Evolutionary conservation across 1,140 invertebrate genomes (phyloP).

Genomic region (Drosophila busckii): DNA sequence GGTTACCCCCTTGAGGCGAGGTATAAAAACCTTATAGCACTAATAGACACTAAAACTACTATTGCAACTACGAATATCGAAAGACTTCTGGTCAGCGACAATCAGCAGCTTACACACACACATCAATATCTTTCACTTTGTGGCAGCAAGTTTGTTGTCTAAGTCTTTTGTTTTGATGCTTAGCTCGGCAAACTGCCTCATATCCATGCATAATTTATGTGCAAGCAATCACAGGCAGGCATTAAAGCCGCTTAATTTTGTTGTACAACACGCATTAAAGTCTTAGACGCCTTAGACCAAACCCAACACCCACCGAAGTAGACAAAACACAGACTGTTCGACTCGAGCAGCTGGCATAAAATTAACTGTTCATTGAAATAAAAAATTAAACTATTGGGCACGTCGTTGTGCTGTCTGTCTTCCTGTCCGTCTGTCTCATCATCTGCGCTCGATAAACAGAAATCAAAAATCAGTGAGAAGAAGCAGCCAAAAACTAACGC

Average conservation of each 20-base stretch:
- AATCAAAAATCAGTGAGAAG: neutral
- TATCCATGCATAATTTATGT: constrained; percentile 36
- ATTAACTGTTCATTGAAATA: constrained; percentile 74
- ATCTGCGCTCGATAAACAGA: neutral
- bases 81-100: neutral
- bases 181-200: constrained; percentile 14
- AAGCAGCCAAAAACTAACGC: constrained; percentile 29
- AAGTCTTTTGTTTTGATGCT: constrained; percentile 29
- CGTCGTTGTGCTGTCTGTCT: too few relatives aligned
- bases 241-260: constrained; percentile 39
- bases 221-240: constrained; percentile 13
- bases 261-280: constrained; percentile 35
- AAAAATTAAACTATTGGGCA: constrained; percentile 72
- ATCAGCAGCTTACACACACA: neutral
- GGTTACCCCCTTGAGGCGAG: too few relatives aligned
- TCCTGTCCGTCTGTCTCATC: constrained; percentile 13
- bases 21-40: too few relatives aligned
- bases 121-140: neutral
- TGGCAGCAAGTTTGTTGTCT: constrained; percentile 23
- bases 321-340: neutral
- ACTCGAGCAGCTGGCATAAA: too few relatives aligned
- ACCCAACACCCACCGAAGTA: constrained; percentile 39
- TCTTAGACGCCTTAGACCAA: constrained; percentile 22
- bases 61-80: too few relatives aligned
- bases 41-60: too few relatives aligned